Conservation (phyloP, 35 echinoderm and acorn worm genomes). For the Holothuria glaberrima region DNA sequence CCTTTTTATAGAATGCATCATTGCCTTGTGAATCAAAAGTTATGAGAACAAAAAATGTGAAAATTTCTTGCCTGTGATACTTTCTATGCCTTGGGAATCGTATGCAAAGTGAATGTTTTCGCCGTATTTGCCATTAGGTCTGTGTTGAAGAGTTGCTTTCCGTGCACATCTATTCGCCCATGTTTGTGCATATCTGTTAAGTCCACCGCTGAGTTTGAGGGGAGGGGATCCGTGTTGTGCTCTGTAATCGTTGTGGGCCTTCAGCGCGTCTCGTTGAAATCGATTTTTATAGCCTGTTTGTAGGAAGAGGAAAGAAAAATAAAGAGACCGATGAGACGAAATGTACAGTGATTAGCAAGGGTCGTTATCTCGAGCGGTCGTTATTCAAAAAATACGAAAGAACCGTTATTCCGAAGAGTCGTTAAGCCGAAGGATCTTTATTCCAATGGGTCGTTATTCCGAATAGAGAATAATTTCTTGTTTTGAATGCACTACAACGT, state of each 20-base stretch:
- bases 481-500: too few relatives aligned
- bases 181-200: conserved; percentile 94
- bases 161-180: conserved; percentile 93
- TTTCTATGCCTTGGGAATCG: conserved; percentile 81
- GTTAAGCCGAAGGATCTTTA: too few relatives aligned
- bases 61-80: conserved; percentile 69
- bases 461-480: too few relatives aligned
- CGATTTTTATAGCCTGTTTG: conserved; percentile 70
- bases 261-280: conserved; percentile 83
- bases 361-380: too few relatives aligned
- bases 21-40: too few relatives aligned
- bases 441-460: too few relatives aligned
- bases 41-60: neutral
- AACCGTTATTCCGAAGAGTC: too few relatives aligned
- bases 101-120: conserved; percentile 87
- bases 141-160: conserved; percentile 75
- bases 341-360: neutral
- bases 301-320: conserved; percentile 6
- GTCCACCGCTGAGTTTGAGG: conserved; percentile 60
- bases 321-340: neutral
- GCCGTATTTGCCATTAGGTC: conserved; percentile 89
- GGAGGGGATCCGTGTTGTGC: conserved; percentile 75
- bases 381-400: too few relatives aligned
- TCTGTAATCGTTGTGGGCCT: conserved; percentile 93
- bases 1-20: too few relatives aligned